Base-by-base conservation (phyloP, 2,888 invertebrate species). In the Monochamus alternatus region DNA sequence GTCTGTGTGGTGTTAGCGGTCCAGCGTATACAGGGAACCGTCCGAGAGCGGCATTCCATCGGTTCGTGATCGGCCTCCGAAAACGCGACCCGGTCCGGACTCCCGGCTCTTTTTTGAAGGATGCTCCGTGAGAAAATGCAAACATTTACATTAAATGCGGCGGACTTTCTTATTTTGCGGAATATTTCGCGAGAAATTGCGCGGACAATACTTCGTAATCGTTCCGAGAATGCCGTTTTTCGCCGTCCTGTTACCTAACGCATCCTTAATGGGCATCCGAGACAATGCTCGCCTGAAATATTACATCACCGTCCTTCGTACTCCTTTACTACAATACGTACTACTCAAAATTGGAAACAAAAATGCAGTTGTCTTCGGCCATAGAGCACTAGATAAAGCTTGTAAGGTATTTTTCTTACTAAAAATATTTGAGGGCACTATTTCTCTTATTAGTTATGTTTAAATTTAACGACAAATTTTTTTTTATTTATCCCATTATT, bases 1-100 rank as follows among this genome's bases (percentile, higher is more conserved):
- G 82, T 81, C 82, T 74, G 78, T 55, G 78, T 64, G 67, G 78
- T 75, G 79, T 77, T 78, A 75, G 60, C 72, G 62, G 70, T 63
- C 60, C 44, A 52, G 69, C 64, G 71, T 65, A 76, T 68, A 75
- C 70, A 75, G 78, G 73, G 78, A 69, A 74, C 69, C 55, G 59
- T 72, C 43, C 68, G 69, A 70, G 69, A 68, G 78, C 78, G 76
- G 80, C 81, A 81, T 81, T 81, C 81, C 73, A 71, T 73, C 73
- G 73, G 81, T 79, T 80, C 81, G 81, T 81, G 81, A 81, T 80
- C 81, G 71, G 81, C 76, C 74, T 81, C 81, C 81, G 72, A 81
- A 81, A 81, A 80, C 75, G 66, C 77, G 62, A 60, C 71, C 68
- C 73, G 68, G 67, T 64, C 73, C 76, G 75, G 69, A 73, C 77